These are phyloP conservation scores for Patella ulyssiponensis DNA, from an alignment of 2,888 invertebrate genomes.

Conservation along the genomic window DNA sequence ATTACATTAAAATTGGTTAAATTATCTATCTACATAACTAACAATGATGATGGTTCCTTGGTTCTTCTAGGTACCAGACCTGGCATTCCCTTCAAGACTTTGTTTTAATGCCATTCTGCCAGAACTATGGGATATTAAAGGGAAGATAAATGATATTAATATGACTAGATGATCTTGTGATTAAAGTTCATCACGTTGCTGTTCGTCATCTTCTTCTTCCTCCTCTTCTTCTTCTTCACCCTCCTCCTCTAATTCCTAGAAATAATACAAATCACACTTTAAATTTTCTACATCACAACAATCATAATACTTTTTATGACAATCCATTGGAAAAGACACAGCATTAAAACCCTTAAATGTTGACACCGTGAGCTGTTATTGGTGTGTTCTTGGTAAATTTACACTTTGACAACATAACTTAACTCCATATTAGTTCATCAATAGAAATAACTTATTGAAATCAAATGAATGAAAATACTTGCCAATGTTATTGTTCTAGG, in stretches of 20 bases:
- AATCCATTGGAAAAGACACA: too few species aligned
- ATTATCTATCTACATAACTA: too few species aligned
- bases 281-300: slow-evolving; percentile 6
- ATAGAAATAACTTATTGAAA: too few species aligned
- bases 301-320: not conserved
- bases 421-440: too few species aligned
- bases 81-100: not conserved
- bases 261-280: not conserved
- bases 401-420: too few species aligned
- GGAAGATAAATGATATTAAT: not conserved
- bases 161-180: not conserved
- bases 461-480: too few species aligned
- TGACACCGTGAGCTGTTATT: too few species aligned
- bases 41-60: too few species aligned
- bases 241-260: slow-evolving; percentile 29
- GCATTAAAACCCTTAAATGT: too few species aligned
- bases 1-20: too few species aligned
- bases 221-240: slow-evolving; percentile 53
- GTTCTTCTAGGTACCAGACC: not conserved
- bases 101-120: not conserved
- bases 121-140: not conserved
- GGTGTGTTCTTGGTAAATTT: too few species aligned
- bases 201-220: slow-evolving; percentile 51
- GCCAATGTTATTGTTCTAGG: too few species aligned
- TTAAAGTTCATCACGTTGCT: slow-evolving; percentile 27